Conservation (phyloP, 2,113 vertebrate genomes). For the Poecilia latipinna region DNA sequence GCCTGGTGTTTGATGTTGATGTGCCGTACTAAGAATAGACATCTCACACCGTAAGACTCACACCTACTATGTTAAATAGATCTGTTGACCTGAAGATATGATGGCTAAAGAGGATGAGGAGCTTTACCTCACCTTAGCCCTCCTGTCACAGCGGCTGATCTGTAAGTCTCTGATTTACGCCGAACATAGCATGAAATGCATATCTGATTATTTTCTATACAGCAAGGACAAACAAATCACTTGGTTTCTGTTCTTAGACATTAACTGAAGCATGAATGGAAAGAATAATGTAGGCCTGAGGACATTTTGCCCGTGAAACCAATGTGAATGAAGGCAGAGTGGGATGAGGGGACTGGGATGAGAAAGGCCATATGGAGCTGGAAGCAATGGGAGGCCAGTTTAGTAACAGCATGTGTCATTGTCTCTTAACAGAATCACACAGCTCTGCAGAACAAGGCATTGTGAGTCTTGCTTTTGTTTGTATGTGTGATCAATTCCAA, state of each 20-base stretch:
- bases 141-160: slow-evolving; percentile 39
- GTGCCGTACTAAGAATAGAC: slow-evolving; percentile 1
- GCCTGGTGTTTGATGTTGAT: neutral
- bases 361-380: slow-evolving; percentile 49
- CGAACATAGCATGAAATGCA: slow-evolving; percentile 3
- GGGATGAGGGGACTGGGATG: slow-evolving; percentile 13
- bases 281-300: neutral
- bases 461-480: neutral
- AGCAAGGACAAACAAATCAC: neutral
- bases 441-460: slow-evolving; percentile 1
- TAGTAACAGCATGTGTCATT: slow-evolving; percentile 46
- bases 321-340: slow-evolving; percentile 28
- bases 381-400: slow-evolving; percentile 44
- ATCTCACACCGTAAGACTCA: neutral
- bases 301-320: slow-evolving; percentile 19
- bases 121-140: slow-evolving; percentile 44
- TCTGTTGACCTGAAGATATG: slow-evolving; percentile 26
- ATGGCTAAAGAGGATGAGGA: slow-evolving; percentile 65
- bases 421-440: slow-evolving; percentile 26
- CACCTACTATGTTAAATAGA: slow-evolving; percentile 24
- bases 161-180: slow-evolving; percentile 45
- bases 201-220: slow-evolving; percentile 4
- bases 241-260: neutral
- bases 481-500: neutral
- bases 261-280: neutral